Evolutionary conservation across 1,140 invertebrate genomes (phyloP).

Genomic region (Rhopalosiphum padi): DNA sequence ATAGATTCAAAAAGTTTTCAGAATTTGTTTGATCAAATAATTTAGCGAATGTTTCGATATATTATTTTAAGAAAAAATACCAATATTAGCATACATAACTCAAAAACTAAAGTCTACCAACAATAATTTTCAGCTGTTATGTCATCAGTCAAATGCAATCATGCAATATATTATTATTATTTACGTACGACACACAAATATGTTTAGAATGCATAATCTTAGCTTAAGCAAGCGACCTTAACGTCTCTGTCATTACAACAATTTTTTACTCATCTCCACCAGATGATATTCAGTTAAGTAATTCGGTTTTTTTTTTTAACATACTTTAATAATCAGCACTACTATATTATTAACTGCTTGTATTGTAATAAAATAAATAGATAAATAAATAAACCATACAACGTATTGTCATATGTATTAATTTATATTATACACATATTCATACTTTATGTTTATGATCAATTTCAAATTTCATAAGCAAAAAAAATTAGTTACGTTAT

Average conservation of each 20-base stretch:
- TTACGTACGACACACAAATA: background rate
- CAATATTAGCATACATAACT: background rate
- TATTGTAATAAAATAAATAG: no score
- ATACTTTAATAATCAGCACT: no score
- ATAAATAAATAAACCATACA: background rate
- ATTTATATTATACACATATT: no score
- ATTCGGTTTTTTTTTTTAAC: background rate
- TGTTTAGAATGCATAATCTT: slow-evolving; percentile 9
- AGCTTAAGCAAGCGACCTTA: background rate
- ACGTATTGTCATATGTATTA: no score
- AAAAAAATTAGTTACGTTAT: background rate
- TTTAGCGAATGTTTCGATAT: background rate
- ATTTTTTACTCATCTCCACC: background rate
- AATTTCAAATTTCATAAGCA: background rate
- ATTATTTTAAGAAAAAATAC: background rate
- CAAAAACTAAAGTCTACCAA: background rate
- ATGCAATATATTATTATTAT: background rate
- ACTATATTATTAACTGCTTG: no score
- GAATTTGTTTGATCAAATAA: background rate
- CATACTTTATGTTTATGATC: background rate
- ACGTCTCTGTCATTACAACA: background rate
- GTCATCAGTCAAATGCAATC: background rate
- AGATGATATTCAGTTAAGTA: background rate
- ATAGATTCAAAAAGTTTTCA: background rate
- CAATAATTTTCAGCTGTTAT: slow-evolving; percentile 19